Percentiles rank a stretch among this genome's conserved stretches.
phyloP scores from a whole-genome alignment of 2,888 invertebrate species.

The Cryptocheilus praepositus region DNA sequence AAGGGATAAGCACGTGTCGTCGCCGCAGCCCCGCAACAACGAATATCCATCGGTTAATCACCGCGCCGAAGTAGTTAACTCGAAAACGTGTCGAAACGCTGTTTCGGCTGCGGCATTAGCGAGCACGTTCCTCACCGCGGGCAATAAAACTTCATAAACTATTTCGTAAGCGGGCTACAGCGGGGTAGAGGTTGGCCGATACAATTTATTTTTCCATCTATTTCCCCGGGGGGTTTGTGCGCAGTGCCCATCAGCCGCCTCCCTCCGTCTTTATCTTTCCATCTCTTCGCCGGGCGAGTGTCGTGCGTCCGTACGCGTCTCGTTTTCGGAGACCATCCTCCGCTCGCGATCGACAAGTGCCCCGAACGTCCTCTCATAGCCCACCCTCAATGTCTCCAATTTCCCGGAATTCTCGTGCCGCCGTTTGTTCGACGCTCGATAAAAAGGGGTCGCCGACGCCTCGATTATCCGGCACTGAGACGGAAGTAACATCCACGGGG shows the following conservation, averaged over 20 bases:
- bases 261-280: neutral
- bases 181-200: conserved; percentile 20
- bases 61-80: conserved; percentile 28
- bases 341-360: neutral
- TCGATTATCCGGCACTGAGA: conserved; percentile 18
- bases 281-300: neutral
- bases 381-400: conserved; percentile 12
- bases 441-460: conserved; percentile 1
- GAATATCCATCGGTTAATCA: conserved; percentile 29
- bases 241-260: conserved; percentile 11
- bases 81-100: conserved; percentile 34
- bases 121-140: conserved; percentile 23
- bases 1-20: neutral
- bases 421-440: conserved; percentile 7
- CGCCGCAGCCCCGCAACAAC: conserved; percentile 15
- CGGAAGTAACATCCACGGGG: conserved; percentile 8
- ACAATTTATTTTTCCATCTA: conserved; percentile 35
- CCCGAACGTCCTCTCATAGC: no score
- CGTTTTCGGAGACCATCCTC: neutral
- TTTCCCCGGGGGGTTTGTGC: conserved; percentile 26
- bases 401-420: conserved; percentile 15
- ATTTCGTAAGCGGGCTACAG: conserved; percentile 31
- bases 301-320: neutral
- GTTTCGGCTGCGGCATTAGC: conserved; percentile 30
- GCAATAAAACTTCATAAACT: conserved; percentile 37